phyloP scores from a whole-genome alignment of 1,140 invertebrate genomes.

The Drosophila pruinosa region DNA sequence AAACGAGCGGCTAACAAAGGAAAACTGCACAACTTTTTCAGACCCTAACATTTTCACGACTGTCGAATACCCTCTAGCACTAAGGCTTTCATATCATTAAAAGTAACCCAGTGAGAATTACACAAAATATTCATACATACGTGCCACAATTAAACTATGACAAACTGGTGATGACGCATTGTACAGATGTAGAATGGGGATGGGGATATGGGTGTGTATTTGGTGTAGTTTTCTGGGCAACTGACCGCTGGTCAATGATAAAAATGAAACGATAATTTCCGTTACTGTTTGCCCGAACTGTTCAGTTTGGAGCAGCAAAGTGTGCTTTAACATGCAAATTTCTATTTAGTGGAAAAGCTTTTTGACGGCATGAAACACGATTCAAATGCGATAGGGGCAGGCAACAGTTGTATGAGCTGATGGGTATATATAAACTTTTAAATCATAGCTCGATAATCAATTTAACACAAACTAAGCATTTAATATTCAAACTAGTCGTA shows the following conservation, averaged over 20 bases:
- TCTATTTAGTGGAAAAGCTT: conserved; percentile 65
- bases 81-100: not conserved
- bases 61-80: not conserved
- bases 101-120: not conserved
- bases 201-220: not conserved
- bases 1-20: conserved; percentile 14
- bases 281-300: conserved; percentile 16
- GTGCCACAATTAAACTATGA: not conserved
- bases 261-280: conserved; percentile 66
- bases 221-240: conserved; percentile 23
- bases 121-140: too few species aligned
- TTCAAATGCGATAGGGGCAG: conserved; percentile 3
- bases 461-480: not conserved
- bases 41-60: not conserved
- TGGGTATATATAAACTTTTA: not conserved
- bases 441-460: not conserved
- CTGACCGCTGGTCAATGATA: conserved; percentile 53
- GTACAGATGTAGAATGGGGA: not conserved
- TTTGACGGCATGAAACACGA: conserved; percentile 42
- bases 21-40: not conserved
- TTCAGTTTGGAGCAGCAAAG: conserved; percentile 40
- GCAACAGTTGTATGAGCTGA: not conserved
- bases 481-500: not conserved
- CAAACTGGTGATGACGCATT: not conserved
- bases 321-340: conserved; percentile 71